These are phyloP conservation scores for Drosophila subsilvestris DNA, from an alignment of 2,888 invertebrate genomes.

Conservation along the genomic window DNA sequence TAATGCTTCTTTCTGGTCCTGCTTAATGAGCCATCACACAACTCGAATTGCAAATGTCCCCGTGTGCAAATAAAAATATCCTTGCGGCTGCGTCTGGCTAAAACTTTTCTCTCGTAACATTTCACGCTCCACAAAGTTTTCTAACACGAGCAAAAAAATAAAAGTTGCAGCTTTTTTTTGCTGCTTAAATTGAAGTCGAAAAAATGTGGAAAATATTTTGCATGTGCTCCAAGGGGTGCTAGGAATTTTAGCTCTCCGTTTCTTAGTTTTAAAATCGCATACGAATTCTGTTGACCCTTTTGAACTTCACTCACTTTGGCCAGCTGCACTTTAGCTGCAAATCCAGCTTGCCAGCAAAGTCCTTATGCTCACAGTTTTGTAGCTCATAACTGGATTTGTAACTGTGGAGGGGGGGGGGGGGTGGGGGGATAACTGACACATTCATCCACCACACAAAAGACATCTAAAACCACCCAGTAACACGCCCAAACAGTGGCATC, in stretches of 20 bases:
- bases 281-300: too few relatives aligned
- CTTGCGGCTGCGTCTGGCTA: conserved; percentile 38
- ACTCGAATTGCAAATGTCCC: conserved; percentile 68
- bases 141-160: conserved; percentile 22
- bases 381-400: conserved; percentile 31
- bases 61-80: conserved; percentile 73
- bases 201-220: neutral
- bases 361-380: conserved; percentile 4
- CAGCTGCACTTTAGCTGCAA: conserved; percentile 8
- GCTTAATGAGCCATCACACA: conserved; percentile 70
- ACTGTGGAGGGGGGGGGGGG: neutral
- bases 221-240: too few relatives aligned
- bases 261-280: too few relatives aligned
- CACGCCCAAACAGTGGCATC: conserved; percentile 1
- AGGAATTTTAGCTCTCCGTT: neutral
- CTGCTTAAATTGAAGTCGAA: neutral
- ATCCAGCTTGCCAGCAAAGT: conserved; percentile 9
- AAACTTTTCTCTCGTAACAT: conserved; percentile 49
- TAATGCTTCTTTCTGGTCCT: conserved; percentile 30
- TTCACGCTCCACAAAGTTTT: conserved; percentile 69
- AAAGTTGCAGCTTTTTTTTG: neutral
- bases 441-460: conserved; percentile 15
- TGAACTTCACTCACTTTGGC: neutral
- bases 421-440: conserved; percentile 39
- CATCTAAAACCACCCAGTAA: conserved; percentile 3